phyloP scores from a whole-genome alignment of 2,797 vertebrate genomes.

The Botia almorhae region DNA sequence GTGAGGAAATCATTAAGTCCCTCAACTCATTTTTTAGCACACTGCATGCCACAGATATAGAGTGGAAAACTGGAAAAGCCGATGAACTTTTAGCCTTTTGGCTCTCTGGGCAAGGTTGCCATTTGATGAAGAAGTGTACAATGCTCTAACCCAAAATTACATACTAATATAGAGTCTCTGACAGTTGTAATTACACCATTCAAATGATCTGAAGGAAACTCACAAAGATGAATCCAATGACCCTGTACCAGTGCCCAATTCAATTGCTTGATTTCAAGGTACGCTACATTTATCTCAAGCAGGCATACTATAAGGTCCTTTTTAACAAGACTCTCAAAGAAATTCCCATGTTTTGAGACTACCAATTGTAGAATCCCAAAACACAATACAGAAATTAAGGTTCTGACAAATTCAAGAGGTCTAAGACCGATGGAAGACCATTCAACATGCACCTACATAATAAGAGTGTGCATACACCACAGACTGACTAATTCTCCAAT shows the following conservation, averaged over 20 bases:
- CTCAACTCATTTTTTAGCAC: conserved; percentile 40
- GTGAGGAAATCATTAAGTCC: conserved; percentile 51
- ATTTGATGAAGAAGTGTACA: conserved; percentile 70
- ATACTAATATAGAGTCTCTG: conserved; percentile 73
- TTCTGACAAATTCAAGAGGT: neutral
- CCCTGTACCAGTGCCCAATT: conserved; percentile 60
- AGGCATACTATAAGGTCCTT: conserved; percentile 22
- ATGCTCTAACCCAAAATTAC: conserved; percentile 77
- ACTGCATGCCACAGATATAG: conserved; percentile 43
- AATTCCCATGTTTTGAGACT: neutral
- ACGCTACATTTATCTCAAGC: conserved; percentile 41
- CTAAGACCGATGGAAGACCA: conserved; percentile 4
- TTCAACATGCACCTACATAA: conserved; percentile 15
- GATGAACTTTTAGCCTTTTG: conserved; percentile 76
- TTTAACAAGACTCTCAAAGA: conserved; percentile 31
- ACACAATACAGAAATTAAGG: neutral
- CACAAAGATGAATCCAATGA: conserved; percentile 66
- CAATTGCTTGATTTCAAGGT: conserved; percentile 63
- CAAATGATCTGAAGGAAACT: conserved; percentile 72
- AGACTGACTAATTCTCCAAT: conserved; percentile 1
- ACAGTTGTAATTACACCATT: conserved; percentile 77
- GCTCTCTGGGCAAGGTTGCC: conserved; percentile 66
- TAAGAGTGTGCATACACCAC: neutral
- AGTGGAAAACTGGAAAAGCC: conserved; percentile 66
- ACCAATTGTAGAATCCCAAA: conserved; percentile 15